Percentiles rank a stretch among this genome's conserved stretches.
Evolutionary conservation across 2,113 vertebrate genomes (phyloP).

Genomic region (Octodon degus): DNA sequence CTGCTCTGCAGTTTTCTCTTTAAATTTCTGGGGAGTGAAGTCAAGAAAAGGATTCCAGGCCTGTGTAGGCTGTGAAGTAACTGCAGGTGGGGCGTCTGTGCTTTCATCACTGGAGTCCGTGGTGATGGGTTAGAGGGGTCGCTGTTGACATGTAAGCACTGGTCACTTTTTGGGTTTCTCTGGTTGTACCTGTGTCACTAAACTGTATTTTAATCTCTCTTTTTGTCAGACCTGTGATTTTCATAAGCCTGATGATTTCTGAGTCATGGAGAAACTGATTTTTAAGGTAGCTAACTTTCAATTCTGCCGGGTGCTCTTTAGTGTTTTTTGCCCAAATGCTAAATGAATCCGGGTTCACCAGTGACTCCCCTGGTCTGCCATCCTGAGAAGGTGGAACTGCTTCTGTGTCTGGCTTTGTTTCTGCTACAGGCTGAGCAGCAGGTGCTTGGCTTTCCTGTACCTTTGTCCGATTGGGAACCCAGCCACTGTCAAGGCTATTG

Average conservation of each 20-base stretch:
- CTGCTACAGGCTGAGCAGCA: slow-evolving; percentile 87
- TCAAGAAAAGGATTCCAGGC: slow-evolving; percentile 94
- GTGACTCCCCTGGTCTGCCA: slow-evolving; percentile 90
- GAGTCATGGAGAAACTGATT: slow-evolving; percentile 96
- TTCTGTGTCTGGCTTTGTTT: slow-evolving; percentile 93
- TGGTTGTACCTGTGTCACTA: slow-evolving; percentile 99
- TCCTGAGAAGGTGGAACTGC: slow-evolving; percentile 58
- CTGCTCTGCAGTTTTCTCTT: slow-evolving; percentile 96
- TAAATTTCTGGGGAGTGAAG: slow-evolving; percentile 94
- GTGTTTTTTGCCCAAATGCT: slow-evolving; percentile 96
- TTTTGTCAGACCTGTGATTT: slow-evolving; percentile 95
- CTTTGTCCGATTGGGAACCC: slow-evolving; percentile 93
- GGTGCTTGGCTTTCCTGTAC: slow-evolving; percentile 91
- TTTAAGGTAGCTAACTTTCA: slow-evolving; percentile 97
- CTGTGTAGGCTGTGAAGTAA: slow-evolving; percentile 88
- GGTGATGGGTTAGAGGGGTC: slow-evolving; percentile 91
- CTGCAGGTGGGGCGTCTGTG: slow-evolving; percentile 88
- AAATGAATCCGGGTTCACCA: slow-evolving; percentile 91
- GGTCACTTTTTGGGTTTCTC: slow-evolving; percentile 97
- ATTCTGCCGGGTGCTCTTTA: slow-evolving; percentile 96
- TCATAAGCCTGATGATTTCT: slow-evolving; percentile 96
- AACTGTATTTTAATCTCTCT: slow-evolving; percentile 99
- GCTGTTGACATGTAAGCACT: slow-evolving; percentile 89
- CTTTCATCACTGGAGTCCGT: slow-evolving; percentile 98
- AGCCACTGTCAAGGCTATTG: slow-evolving; percentile 95